Base-by-base conservation (phyloP, 37 sponge, comb jelly and placozoan genomes). In the Agelas oroides region DNA sequence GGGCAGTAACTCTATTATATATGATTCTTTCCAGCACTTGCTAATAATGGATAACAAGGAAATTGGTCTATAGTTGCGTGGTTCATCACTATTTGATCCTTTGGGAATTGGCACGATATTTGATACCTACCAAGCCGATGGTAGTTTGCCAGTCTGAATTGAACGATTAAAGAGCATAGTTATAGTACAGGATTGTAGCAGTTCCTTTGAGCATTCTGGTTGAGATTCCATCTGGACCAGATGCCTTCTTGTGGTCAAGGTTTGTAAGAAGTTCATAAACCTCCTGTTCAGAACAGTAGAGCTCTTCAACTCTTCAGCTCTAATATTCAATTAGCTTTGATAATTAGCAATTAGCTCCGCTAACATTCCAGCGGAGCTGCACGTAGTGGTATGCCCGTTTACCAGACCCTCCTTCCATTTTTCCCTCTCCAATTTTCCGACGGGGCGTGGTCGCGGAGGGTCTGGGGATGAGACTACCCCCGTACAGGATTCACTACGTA, bases 11-110 rank as follows among this genome's bases (percentile, higher is more conserved):
- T 31, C n/a, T 24, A 12, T 21, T 3, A 34, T 69, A 31, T 31
- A 69, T 46, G 46, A 15, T 19, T 24, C 21, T 31, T 24, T 31
- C 70, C n/a, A 69, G 35, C 35, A 69, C 33, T 69, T 69, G 70
- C 70, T 69, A 3, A 15, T 20, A 15, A 69, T 34, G 33, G 70
- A 69, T 34, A 69, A 34, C 70, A 15, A 15, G 37, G 65, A 78
- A 3, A 78, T 78, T 21, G 79, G 79, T 78, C 79, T 21, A 12
- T 69, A 69, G 70, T 69, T 69, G 21, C 33, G 15, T 21, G 34
- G 8, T 30, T 20, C 27, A 61, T n/a, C 63, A 11, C 63, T 27
- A 25, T 61, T 20, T 46, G 21, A 14, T 6, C 23, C 35, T n/a
- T 69, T 69, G 33, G 70, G 70, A 34, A 69, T 69, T 30, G 70